Percentiles rank a stretch among this genome's conserved stretches.
Conservation (phyloP, 2,113 vertebrate species). For the Ornithorhynchus anatinus region DNA sequence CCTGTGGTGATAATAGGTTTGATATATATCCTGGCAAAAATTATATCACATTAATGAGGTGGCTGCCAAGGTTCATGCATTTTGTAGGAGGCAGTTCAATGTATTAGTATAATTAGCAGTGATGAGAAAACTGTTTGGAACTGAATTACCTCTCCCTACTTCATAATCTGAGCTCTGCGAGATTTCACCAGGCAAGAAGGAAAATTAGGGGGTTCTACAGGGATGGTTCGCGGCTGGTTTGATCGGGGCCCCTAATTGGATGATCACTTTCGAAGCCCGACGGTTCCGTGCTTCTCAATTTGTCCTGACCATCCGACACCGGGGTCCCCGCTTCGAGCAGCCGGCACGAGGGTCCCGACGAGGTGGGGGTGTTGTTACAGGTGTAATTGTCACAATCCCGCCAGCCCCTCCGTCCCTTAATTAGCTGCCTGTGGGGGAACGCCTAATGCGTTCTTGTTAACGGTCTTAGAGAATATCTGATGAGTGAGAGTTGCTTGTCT, state of each 20-base stretch:
- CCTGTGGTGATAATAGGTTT: constrained; percentile 87
- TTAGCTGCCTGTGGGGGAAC: constrained; percentile 92
- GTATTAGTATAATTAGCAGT: constrained; percentile 95
- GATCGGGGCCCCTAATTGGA: constrained; percentile 96
- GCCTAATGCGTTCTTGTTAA: constrained; percentile 95
- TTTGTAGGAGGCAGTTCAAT: constrained; percentile 92
- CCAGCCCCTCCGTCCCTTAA: constrained; percentile 93
- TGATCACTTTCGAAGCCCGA: constrained; percentile 93
- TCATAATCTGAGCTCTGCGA: constrained; percentile 87
- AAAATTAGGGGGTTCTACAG: constrained; percentile 86
- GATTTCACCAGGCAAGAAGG: constrained; percentile 87
- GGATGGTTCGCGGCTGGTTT: constrained; percentile 88
- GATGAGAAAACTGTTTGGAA: constrained; percentile 93
- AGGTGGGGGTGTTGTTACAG: constrained; percentile 87
- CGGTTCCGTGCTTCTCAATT: constrained; percentile 85
- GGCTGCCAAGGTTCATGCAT: constrained; percentile 88
- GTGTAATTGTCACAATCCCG: constrained; percentile 93
- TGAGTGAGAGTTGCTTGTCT: constrained; percentile 93
- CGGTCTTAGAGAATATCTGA: constrained; percentile 94
- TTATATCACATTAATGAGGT: constrained; percentile 90
- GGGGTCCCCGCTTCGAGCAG: not conserved
- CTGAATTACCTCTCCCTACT: constrained; percentile 92
- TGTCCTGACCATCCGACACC: too few relatives aligned
- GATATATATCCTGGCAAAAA: constrained; percentile 91
- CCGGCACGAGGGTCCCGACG: too few relatives aligned